Evolutionary conservation across 2,797 vertebrate genomes (phyloP).

Genomic region (Epinephelus awoara): DNA sequence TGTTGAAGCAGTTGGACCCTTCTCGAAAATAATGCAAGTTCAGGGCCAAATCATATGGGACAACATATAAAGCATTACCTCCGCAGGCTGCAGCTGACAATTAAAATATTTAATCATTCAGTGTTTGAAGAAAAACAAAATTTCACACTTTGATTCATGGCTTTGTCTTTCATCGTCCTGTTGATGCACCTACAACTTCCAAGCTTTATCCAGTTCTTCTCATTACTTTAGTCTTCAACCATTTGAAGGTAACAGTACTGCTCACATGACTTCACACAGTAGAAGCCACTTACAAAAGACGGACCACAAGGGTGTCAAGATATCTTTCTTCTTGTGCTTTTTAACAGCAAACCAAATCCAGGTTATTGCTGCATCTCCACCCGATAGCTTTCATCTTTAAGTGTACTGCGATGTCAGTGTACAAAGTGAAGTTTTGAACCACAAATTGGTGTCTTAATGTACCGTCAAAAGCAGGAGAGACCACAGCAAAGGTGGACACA

Average conservation of each 20-base stretch:
- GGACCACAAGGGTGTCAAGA: background rate
- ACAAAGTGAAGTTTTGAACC: background rate
- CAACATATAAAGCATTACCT: background rate
- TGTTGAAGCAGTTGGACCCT: conserved; percentile 30
- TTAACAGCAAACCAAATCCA: background rate
- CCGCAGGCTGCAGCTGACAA: background rate
- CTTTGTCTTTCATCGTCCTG: conserved; percentile 9
- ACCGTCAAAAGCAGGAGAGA: background rate
- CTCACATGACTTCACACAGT: background rate
- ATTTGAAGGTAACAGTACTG: background rate
- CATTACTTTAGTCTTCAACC: background rate
- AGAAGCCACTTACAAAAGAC: background rate
- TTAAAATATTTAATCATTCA: background rate
- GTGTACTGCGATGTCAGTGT: no score
- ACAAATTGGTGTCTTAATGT: background rate
- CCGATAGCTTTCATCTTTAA: background rate
- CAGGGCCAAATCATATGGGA: background rate
- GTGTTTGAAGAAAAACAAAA: background rate
- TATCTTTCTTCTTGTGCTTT: conserved; percentile 5
- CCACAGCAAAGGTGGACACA: background rate
- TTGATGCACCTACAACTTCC: background rate
- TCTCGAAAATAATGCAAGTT: background rate
- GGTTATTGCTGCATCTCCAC: background rate
- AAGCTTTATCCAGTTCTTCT: background rate
- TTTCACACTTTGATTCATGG: background rate